phyloP scores from a whole-genome alignment of 2,113 vertebrate genomes.

The Sylvicapra grimmia region DNA sequence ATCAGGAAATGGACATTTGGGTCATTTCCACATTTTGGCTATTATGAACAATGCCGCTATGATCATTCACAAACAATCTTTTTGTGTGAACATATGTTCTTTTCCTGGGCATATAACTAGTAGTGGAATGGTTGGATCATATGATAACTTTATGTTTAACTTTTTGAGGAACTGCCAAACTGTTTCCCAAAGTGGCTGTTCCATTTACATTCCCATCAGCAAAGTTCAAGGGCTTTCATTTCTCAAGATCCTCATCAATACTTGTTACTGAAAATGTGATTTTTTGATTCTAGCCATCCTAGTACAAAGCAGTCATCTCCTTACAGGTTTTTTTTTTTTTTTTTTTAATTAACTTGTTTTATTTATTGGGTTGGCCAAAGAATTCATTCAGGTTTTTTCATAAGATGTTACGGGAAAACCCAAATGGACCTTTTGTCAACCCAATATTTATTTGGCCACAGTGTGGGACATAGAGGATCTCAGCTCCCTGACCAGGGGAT shows the following conservation, averaged over 20 bases:
- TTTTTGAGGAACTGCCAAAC: background rate
- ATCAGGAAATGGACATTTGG: background rate
- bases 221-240: background rate
- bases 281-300: background rate
- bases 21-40: background rate
- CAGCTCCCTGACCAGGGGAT: background rate
- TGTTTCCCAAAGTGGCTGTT: background rate
- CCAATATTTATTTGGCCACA: background rate
- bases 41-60: background rate
- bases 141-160: background rate
- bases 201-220: background rate
- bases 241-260: background rate
- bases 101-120: background rate
- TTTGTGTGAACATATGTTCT: background rate
- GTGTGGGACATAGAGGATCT: background rate
- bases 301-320: background rate
- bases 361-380: background rate
- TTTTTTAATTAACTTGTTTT: background rate
- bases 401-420: background rate
- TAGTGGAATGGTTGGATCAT: background rate
- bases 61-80: background rate
- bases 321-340: background rate
- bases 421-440: background rate
- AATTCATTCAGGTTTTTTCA: background rate
- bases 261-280: background rate